Base-by-base conservation (phyloP, 2,113 vertebrate species). In the Takifugu bimaculatus region DNA sequence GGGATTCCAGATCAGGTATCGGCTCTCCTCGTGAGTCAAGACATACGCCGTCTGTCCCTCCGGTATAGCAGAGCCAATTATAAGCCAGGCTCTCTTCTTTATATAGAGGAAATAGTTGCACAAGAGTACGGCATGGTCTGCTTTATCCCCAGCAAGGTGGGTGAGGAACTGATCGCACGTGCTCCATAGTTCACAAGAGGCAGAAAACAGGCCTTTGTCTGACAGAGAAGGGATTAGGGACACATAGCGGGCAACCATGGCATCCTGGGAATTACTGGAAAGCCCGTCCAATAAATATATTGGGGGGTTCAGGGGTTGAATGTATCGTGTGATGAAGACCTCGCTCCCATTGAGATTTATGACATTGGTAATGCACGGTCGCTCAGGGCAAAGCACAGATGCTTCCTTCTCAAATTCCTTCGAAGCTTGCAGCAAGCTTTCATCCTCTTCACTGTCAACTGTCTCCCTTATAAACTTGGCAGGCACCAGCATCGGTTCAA, bases 161-260 rank as follows among this genome's bases (percentile, higher is more conserved):
- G 92, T 91, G 52, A 99, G 93, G 87, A 99, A 98, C 94, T 98
- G 94, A 13, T 97, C 94, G 6, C 94, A 96, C 3, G 95, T 96
- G 77, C 93, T 95, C 96, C 96, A 99, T 20, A 99, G 86, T 74
- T 97, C 94, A 85, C 96, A 99, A 64, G 92, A 63, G 0, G 92
- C 92, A 28, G 93, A 89, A 60, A 98, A 98, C 0, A 94, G 94
- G 14, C 96, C 91, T 0, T 85, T 90, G 64, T 99, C 95, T 0
- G 96, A 96, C 78, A 97, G 80, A 70, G 93, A 98, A 1, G 97
- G 97, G 52, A 99, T 93, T 79, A 99, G 88, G 47, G 96, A 93
- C 54, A 99, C 96, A 0, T 94, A 99, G 1, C 89, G 82, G 49
- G 95, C 94, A 6, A 98, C 88, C 79, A 95, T 43, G 9, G 93